Evolutionary conservation across 2,888 invertebrate genomes (phyloP).

Genomic region (Drosophila stalkeri): DNA sequence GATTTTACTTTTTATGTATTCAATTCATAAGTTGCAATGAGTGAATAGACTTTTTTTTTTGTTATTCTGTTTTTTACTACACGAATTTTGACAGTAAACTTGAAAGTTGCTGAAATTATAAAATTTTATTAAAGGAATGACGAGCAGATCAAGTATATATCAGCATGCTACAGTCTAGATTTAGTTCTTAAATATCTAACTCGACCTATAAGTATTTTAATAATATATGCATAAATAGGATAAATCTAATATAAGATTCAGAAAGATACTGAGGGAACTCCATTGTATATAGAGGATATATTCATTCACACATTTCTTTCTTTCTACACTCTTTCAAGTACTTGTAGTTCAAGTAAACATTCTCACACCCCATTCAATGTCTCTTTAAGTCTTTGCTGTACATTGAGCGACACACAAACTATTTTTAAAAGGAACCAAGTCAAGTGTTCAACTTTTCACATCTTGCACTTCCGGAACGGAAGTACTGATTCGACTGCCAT

Average conservation of each 20-base stretch:
- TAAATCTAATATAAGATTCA: not conserved
- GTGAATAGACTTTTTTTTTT: not conserved
- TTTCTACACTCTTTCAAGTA: not conserved
- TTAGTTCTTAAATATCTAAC: too few relatives aligned
- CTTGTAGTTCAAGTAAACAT: not conserved
- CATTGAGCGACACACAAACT: slow-evolving; percentile 21
- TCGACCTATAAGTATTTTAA: too few relatives aligned
- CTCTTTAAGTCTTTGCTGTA: not conserved
- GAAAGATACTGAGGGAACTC: not conserved
- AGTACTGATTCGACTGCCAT: slow-evolving; percentile 1
- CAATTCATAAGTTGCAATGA: not conserved
- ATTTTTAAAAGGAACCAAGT: slow-evolving; percentile 30
- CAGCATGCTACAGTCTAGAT: too few relatives aligned
- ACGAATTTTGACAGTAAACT: slow-evolving; percentile 2
- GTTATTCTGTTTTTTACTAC: not conserved
- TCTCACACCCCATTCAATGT: not conserved
- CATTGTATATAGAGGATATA: not conserved
- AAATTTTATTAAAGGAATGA: too few relatives aligned
- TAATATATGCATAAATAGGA: not conserved
- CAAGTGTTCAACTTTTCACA: slow-evolving; percentile 27
- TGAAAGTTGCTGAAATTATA: not conserved
- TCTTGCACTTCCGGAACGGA: slow-evolving; percentile 12
- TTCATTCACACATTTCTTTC: not conserved
- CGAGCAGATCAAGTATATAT: too few relatives aligned
- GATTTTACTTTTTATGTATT: not conserved